Percentiles rank a stretch among this genome's conserved stretches.
phyloP scores from a whole-genome alignment of 1,140 invertebrate genomes.

The Diploscapter pachys region DNA sequence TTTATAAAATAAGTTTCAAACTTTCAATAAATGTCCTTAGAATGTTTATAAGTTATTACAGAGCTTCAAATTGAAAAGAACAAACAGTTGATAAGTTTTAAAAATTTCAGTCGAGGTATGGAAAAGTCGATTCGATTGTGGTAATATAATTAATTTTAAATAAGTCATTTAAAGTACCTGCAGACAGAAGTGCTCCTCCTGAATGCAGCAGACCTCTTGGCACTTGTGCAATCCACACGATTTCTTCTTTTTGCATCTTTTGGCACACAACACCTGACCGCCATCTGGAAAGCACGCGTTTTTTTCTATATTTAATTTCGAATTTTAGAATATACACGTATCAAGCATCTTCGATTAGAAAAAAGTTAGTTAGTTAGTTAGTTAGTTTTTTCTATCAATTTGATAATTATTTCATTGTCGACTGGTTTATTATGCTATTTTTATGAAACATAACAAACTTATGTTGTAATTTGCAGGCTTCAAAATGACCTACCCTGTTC shows the following conservation, averaged over 20 bases:
- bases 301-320: background rate
- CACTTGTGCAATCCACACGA: constrained; percentile 85
- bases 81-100: background rate
- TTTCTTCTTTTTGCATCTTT: constrained; percentile 80
- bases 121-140: background rate
- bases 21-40: too few species aligned
- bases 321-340: constrained; percentile 35
- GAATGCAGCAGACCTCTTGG: constrained; percentile 72
- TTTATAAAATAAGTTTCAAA: too few species aligned
- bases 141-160: background rate
- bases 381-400: background rate
- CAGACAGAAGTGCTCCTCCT: constrained; percentile 78
- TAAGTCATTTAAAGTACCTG: constrained; percentile 58
- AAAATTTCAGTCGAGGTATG: background rate
- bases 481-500: constrained; percentile 1
- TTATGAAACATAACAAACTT: constrained; percentile 16
- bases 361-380: too few species aligned
- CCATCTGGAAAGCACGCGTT: constrained; percentile 62
- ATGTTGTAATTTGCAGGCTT: background rate
- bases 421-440: constrained; percentile 4
- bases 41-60: too few species aligned
- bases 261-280: constrained; percentile 71
- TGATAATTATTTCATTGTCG: background rate
- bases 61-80: background rate
- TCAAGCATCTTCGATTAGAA: background rate